phyloP scores from a whole-genome alignment of 2,888 invertebrate species.

The Dryobota labecula region DNA sequence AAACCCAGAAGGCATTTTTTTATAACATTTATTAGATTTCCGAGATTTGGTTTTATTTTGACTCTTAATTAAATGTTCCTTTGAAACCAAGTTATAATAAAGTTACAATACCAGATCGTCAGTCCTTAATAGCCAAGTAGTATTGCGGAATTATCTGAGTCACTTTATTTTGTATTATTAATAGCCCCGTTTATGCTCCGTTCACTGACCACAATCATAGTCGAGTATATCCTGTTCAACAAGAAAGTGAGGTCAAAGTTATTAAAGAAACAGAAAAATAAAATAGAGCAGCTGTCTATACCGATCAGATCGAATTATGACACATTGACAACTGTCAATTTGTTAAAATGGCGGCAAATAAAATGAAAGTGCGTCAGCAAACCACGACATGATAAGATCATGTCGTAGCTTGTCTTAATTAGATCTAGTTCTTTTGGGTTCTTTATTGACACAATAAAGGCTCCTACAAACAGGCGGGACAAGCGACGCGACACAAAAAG shows the following conservation, averaged over 20 bases:
- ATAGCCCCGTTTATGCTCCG: slow-evolving; percentile 46
- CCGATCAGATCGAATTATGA: slow-evolving; percentile 17
- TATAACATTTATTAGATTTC: neutral
- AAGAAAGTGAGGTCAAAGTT: slow-evolving; percentile 60
- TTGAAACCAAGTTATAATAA: neutral
- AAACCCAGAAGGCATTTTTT: too few relatives aligned
- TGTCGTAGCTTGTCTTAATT: slow-evolving; percentile 29
- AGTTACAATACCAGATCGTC: slow-evolving; percentile 28
- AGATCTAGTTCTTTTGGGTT: slow-evolving; percentile 20
- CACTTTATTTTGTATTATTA: slow-evolving; percentile 48
- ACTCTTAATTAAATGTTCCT: neutral
- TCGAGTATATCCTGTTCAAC: slow-evolving; percentile 57
- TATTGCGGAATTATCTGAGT: slow-evolving; percentile 45
- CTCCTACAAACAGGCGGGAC: too few relatives aligned
- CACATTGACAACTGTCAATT: slow-evolving; percentile 58
- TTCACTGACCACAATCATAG: slow-evolving; percentile 47
- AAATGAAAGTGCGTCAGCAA: slow-evolving; percentile 42
- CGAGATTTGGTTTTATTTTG: neutral
- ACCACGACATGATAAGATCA: neutral
- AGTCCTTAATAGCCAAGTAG: slow-evolving; percentile 15
- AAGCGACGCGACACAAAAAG: too few relatives aligned
- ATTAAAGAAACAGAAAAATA: slow-evolving; percentile 15
- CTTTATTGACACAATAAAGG: neutral
- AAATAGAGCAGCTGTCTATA: slow-evolving; percentile 31
- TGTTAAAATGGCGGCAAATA: slow-evolving; percentile 25